A percentile compares a stretch with the other conserved stretches of the same genome.
Conservation (phyloP, 2,888 invertebrate species). For the Epistrophe eligans region DNA sequence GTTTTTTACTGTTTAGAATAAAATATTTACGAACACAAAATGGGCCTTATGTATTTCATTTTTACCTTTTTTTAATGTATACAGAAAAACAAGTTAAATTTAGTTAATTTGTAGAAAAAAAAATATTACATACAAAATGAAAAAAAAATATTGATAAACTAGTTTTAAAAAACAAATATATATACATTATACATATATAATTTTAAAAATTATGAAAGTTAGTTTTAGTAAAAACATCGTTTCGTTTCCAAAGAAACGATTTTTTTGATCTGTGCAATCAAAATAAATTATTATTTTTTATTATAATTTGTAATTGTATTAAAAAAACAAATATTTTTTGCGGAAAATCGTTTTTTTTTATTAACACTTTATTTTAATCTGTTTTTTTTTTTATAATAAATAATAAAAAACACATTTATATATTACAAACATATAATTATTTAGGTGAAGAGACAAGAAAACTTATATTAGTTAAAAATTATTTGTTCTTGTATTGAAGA, state of each 20-base stretch:
- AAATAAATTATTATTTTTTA: slow-evolving; percentile 75
- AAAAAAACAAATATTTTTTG: slow-evolving; percentile 48
- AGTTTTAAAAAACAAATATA: slow-evolving; percentile 49
- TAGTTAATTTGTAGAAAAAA: slow-evolving; percentile 68
- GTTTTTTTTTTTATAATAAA: slow-evolving; percentile 52
- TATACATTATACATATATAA: slow-evolving; percentile 66
- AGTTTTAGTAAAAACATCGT: slow-evolving; percentile 73
- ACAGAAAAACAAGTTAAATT: slow-evolving; percentile 50
- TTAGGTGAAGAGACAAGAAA: slow-evolving; percentile 60
- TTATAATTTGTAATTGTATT: slow-evolving; percentile 51
- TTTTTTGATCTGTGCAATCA: slow-evolving; percentile 77
- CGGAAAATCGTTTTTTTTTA: slow-evolving; percentile 54
- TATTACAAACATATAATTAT: slow-evolving; percentile 63
- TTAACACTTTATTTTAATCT: slow-evolving; percentile 45
- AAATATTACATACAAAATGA: slow-evolving; percentile 8
- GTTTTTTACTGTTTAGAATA: slow-evolving; percentile 52
- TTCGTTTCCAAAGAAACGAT: slow-evolving; percentile 74
- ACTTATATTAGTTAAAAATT: slow-evolving; percentile 70
- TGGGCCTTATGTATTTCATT: slow-evolving; percentile 76
- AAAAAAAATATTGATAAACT: slow-evolving; percentile 22
- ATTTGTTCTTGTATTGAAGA: slow-evolving; percentile 77
- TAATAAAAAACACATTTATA: slow-evolving; percentile 37
- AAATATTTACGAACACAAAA: slow-evolving; percentile 74
- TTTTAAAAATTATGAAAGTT: slow-evolving; percentile 48
- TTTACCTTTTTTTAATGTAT: slow-evolving; percentile 65